These are phyloP conservation scores for Pristionchus mayeri DNA, from an alignment of 2,888 invertebrate genomes.

Conservation along the genomic window DNA sequence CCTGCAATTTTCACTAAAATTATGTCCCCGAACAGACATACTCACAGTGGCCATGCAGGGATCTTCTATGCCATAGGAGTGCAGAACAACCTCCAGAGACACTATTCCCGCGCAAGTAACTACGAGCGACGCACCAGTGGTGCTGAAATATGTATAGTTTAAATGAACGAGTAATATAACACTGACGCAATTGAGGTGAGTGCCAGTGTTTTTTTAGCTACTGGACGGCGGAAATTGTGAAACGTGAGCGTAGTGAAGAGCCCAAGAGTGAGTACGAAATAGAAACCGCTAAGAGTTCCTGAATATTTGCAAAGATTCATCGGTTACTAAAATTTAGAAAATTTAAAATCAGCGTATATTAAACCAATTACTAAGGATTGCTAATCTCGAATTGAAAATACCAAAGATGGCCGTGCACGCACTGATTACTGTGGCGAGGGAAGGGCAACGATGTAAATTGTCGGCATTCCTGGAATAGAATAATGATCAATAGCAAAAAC, in stretches of 20 bases:
- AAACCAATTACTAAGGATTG: no score
- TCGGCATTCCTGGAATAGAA: background rate
- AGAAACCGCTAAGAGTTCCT: background rate
- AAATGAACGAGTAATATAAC: background rate
- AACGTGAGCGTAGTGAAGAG: background rate
- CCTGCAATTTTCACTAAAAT: background rate
- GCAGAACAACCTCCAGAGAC: background rate
- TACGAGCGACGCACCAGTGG: background rate
- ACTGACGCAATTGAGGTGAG: constrained; percentile 10
- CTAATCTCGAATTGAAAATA: no score
- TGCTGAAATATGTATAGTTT: background rate
- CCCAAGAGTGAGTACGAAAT: background rate
- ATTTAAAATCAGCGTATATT: no score
- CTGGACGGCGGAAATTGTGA: background rate
- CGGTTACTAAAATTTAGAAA: background rate
- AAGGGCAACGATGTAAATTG: background rate
- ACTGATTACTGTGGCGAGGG: background rate
- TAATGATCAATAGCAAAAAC: no score
- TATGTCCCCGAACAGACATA: background rate
- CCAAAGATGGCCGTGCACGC: background rate
- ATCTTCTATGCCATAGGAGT: background rate
- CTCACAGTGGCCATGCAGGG: background rate
- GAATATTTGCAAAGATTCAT: background rate
- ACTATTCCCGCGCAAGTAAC: background rate
- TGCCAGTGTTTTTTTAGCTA: background rate